Conservation (phyloP, 2,113 vertebrate genomes). For the Hydrolagus affinis region DNA sequence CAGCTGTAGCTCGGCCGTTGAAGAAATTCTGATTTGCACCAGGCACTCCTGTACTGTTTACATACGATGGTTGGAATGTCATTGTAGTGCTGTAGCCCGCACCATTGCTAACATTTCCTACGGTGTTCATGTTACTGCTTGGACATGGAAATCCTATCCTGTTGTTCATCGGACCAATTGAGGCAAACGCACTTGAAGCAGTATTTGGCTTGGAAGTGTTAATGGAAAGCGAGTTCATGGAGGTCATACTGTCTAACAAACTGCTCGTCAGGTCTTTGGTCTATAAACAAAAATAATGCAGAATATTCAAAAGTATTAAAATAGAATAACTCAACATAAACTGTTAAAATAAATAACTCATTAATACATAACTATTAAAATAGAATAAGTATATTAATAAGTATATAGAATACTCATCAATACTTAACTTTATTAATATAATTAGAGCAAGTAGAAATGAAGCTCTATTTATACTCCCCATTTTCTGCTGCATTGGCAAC, state of each 20-base stretch:
- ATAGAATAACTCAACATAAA: no score
- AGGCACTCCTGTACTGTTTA: conserved; percentile 61
- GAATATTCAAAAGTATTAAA: not conserved
- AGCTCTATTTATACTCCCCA: no score
- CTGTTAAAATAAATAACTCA: no score
- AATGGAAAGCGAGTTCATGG: conserved; percentile 65
- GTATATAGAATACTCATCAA: no score
- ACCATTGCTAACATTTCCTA: conserved; percentile 67
- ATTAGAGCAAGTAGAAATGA: no score
- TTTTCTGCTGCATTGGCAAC: no score
- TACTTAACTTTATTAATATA: no score
- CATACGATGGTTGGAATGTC: conserved; percentile 65
- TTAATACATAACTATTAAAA: no score
- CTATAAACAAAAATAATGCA: conserved; percentile 55
- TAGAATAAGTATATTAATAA: no score
- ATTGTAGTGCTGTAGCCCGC: conserved; percentile 57
- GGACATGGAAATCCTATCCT: conserved; percentile 58
- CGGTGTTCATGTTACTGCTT: conserved; percentile 53
- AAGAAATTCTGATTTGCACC: conserved; percentile 66
- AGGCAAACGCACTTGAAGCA: conserved; percentile 55
- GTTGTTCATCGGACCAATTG: conserved; percentile 54
- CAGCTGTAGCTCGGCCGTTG: conserved; percentile 47
- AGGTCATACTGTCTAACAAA: conserved; percentile 80
- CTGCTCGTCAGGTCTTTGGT: conserved; percentile 89
- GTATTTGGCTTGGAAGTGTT: conserved; percentile 56